A percentile compares a stretch with the other conserved stretches of the same genome.
These are phyloP conservation scores for Euclidia mi DNA, from an alignment of 2,888 invertebrate genomes.

Conservation along the genomic window DNA sequence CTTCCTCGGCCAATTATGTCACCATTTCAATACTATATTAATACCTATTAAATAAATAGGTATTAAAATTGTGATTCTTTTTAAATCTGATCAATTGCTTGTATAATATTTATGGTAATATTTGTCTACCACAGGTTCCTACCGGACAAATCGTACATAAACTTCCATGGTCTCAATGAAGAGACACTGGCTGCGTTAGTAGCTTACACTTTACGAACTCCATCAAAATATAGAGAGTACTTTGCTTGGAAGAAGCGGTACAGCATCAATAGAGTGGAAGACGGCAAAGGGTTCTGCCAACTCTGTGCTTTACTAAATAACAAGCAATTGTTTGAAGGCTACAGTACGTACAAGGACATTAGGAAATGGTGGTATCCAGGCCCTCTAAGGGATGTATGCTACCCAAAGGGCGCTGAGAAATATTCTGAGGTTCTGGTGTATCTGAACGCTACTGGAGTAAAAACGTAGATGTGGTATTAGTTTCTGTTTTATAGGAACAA, in stretches of 20 bases:
- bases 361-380: constrained; percentile 78
- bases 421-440: constrained; percentile 55
- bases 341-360: constrained; percentile 62
- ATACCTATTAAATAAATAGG: no score
- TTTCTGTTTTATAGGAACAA: no score
- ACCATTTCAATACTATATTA: no score
- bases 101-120: no score
- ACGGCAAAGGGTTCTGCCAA: constrained; percentile 68
- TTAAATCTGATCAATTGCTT: background rate
- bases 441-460: constrained; percentile 34
- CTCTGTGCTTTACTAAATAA: constrained; percentile 72
- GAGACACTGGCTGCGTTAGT: constrained; percentile 58
- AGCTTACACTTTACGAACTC: constrained; percentile 39
- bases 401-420: constrained; percentile 61
- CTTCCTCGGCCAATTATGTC: no score
- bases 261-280: constrained; percentile 58
- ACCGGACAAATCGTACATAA: constrained; percentile 76
- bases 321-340: constrained; percentile 33
- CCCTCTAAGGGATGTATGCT: constrained; percentile 56
- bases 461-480: no score
- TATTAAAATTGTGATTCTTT: no score
- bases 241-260: constrained; percentile 74
- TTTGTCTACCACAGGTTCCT: constrained; percentile 83
- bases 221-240: constrained; percentile 63
- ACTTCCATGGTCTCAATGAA: constrained; percentile 50